Conservation (phyloP, 1,140 invertebrate genomes). For the Eufriesea mexicana region DNA sequence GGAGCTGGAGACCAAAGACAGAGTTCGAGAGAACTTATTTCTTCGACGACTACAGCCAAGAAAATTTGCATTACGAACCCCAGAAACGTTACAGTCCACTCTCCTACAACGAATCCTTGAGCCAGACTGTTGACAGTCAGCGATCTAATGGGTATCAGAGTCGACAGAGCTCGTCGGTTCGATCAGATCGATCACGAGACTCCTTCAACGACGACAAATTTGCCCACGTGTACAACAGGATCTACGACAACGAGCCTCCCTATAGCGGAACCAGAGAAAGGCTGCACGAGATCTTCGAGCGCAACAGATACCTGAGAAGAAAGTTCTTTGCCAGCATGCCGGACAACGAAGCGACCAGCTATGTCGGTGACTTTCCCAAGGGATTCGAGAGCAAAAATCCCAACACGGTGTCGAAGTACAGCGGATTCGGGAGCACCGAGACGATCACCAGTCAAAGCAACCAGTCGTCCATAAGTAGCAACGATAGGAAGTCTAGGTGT, state of each 20-base stretch:
- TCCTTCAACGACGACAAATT: neutral
- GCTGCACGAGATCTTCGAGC: conserved; percentile 79
- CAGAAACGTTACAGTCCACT: neutral
- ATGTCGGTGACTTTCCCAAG: neutral
- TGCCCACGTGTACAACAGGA: neutral
- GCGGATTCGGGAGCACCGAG: conserved; percentile 79
- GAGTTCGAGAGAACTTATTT: conserved; percentile 78
- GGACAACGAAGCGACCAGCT: neutral
- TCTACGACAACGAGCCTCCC: conserved; percentile 39
- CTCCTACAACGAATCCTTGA: neutral
- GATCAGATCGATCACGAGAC: neutral
- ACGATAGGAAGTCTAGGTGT: conserved; percentile 72
- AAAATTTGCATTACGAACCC: neutral
- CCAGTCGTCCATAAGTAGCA: conserved; percentile 77
- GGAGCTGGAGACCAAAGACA: conserved; percentile 74
- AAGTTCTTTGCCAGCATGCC: conserved; percentile 76
- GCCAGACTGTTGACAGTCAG: neutral
- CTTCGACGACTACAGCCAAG: conserved; percentile 61
- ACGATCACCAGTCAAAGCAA: conserved; percentile 80
- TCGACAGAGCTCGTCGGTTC: neutral
- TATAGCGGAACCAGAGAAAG: conserved; percentile 76
- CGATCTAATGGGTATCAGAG: neutral
- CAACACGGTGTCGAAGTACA: conserved; percentile 34
- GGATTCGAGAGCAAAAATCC: neutral
- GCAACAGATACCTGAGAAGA: conserved; percentile 76